Base-by-base conservation (phyloP, 2,797 vertebrate genomes). In the Spinibarbus caldwelli region DNA sequence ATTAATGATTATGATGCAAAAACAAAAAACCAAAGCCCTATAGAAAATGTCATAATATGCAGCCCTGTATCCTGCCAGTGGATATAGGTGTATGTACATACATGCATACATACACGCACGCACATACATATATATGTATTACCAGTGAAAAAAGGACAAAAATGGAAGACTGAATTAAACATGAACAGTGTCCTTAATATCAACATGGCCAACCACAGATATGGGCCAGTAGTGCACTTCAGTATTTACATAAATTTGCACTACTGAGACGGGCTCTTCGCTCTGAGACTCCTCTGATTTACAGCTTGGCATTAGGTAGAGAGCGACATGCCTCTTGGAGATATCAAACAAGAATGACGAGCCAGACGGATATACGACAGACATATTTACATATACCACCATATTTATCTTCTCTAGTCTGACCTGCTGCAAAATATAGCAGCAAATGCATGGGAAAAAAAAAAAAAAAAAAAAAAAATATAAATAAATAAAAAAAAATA, bases 131-230 rank as follows among this genome's bases (percentile, higher is more conserved):
- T n/a, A 62, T 14, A 8, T 75, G 23, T 36, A n/a, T n/a, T n/a
- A n/a, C n/a, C n/a, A n/a, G 23, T 4, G 0, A 5, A 67, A 8
- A 11, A 54, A 54, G 45, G 10, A 57, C 26, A 78, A 23, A 41
- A 38, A 70, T 81, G 9, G 3, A 31, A 54, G 3, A 41, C 23
- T 68, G 59, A 78, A 57, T 78, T 43, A 84, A 78, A 49, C 72
- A 76, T 54, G 26, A 84, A 34, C 9, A 21, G 21, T 89, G 73
- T 45, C 87, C 91, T 91, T 90, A 88, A 93, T 93, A 89, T 87
- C 83, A 86, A 89, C 84, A 85, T 84, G 80, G 59, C 66, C 82
- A 85, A 86, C 86, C 82, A 84, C 70, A 87, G 89, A 92, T 89
- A 84, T 75, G 85, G 88, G 89, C 86, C 88, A 84, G 67, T 77